A percentile compares a stretch with the other conserved stretches of the same genome.
Evolutionary conservation across 2,113 vertebrate species (phyloP).

Genomic region (Oncorhynchus keta): DNA sequence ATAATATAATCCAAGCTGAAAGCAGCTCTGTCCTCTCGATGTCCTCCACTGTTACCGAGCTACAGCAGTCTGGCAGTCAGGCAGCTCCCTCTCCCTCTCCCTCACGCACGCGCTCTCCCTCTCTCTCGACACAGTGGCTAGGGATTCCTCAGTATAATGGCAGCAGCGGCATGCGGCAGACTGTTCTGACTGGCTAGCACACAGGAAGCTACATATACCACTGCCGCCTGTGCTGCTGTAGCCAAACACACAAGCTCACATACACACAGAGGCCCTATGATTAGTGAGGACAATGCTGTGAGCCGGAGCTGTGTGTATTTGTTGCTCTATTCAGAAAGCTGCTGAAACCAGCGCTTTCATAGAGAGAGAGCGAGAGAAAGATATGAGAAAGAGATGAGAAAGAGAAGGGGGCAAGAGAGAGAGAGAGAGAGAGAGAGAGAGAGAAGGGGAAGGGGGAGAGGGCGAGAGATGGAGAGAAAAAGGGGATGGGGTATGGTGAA

Average conservation of each 20-base stretch:
- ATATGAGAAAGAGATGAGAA: background rate
- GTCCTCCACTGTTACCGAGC: constrained; percentile 48
- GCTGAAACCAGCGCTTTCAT: constrained; percentile 68
- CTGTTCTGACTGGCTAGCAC: constrained; percentile 51
- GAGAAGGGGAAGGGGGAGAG: background rate
- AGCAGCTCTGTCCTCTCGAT: constrained; percentile 52
- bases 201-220: constrained; percentile 57
- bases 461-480: background rate
- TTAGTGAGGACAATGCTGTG: constrained; percentile 36
- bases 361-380: constrained; percentile 1
- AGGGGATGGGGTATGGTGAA: background rate
- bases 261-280: constrained; percentile 36
- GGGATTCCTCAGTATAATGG: constrained; percentile 72
- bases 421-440: constrained; percentile 12
- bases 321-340: constrained; percentile 54
- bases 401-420: constrained; percentile 7
- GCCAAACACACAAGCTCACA: constrained; percentile 26
- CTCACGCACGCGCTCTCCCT: background rate
- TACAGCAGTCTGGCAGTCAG: constrained; percentile 20
- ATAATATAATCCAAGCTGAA: constrained; percentile 13
- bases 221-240: constrained; percentile 40
- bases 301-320: constrained; percentile 34
- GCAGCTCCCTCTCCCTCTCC: constrained; percentile 21
- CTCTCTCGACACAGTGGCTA: constrained; percentile 37
- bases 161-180: constrained; percentile 67